Percentiles rank a stretch among this genome's conserved stretches.
These are phyloP conservation scores for Poeciliopsis turneri DNA, from an alignment of 2,797 vertebrate species.

Conservation along the genomic window DNA sequence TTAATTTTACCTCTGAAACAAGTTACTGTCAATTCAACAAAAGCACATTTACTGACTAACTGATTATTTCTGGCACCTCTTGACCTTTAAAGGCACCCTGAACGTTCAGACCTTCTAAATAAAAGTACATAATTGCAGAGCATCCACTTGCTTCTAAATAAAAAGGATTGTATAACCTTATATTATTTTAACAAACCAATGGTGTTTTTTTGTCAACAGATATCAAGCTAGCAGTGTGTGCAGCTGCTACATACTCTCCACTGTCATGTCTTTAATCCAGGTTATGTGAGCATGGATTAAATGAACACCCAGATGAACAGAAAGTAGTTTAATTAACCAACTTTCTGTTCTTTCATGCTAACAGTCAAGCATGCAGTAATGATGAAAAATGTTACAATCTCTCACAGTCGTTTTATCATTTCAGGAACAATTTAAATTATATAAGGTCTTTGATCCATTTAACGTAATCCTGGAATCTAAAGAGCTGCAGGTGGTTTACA, in stretches of 20 bases:
- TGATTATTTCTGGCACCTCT: neutral
- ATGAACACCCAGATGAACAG: neutral
- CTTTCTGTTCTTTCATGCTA: neutral
- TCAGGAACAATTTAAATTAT: neutral
- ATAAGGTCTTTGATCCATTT: slow-evolving; percentile 41
- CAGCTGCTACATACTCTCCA: neutral
- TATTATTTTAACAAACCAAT: neutral
- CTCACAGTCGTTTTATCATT: neutral
- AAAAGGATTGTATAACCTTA: neutral
- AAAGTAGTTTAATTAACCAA: neutral
- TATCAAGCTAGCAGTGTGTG: neutral
- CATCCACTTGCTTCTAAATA: neutral
- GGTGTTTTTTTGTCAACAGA: neutral
- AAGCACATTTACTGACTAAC: neutral
- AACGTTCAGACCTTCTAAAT: neutral
- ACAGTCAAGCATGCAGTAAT: neutral
- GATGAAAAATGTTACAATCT: too few relatives aligned
- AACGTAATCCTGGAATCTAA: slow-evolving; percentile 50
- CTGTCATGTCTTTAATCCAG: neutral
- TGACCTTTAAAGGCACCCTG: neutral
- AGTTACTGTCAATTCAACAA: neutral
- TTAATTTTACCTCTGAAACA: neutral
- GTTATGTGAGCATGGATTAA: slow-evolving; percentile 2
- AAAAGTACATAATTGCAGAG: neutral
- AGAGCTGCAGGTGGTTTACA: slow-evolving; percentile 8